Conservation (phyloP, 2,113 vertebrate species). For the Loxodonta africana region DNA sequence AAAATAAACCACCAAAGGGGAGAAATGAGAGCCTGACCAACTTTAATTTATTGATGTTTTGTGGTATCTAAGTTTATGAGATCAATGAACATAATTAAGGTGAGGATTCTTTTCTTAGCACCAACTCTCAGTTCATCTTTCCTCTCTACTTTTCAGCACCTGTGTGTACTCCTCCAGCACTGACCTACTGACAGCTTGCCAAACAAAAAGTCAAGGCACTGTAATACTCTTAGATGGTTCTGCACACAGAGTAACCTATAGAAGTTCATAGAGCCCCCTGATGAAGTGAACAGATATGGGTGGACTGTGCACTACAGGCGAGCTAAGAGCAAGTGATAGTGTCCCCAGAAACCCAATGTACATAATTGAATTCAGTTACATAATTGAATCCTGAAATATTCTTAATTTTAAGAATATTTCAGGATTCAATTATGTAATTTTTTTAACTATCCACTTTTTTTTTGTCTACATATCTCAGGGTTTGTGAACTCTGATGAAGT, state of each 20-base stretch:
- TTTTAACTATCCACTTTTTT: background rate
- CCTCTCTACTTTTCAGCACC: background rate
- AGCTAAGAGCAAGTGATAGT: background rate
- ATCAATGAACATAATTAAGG: background rate
- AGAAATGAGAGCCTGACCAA: background rate
- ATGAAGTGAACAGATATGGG: background rate
- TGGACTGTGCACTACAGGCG: background rate
- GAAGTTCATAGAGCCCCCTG: accelerated
- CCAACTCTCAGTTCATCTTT: background rate
- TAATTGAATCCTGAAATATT: too few relatives aligned
- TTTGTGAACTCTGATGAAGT: background rate
- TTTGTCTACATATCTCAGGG: background rate
- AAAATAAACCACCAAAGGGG: background rate
- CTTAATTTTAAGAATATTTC: background rate
- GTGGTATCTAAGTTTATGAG: background rate
- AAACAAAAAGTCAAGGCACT: background rate
- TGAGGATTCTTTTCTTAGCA: background rate
- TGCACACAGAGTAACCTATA: background rate
- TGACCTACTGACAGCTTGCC: background rate
- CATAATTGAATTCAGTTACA: too few relatives aligned
- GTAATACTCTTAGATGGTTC: background rate
- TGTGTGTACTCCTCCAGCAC: too few relatives aligned
- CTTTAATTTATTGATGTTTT: background rate
- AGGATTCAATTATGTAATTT: background rate
- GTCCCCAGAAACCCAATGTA: background rate